Evolutionary conservation across 2,888 invertebrate species (phyloP), one percentile per base, ranked within the genome.

Genomic region (Smittia sp.): DNA sequence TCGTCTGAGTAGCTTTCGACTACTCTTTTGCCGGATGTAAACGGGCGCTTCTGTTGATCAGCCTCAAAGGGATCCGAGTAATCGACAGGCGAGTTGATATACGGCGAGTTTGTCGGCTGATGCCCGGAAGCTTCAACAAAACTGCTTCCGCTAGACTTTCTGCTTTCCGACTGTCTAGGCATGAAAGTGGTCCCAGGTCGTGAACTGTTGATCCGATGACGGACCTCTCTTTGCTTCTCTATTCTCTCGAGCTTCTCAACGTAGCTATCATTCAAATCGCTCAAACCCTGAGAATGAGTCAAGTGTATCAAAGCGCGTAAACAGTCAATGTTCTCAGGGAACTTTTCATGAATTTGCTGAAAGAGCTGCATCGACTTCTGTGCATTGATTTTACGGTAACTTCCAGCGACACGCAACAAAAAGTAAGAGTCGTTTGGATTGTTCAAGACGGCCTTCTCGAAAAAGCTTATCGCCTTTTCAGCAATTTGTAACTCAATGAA

Each of bases 291-390:
- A 79, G 81, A 79, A 62, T 81, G 81, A n/a, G 82, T 81, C 1
- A 80, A 80, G 75, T 83, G 81, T 74, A 82, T 79, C 13, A 83
- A 74, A 0, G 83, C 88, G 81, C 81, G 90, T 91, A 98, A 82
- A 88, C 98, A 98, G 79, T 96, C 96, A 0, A 93, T 87, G 81
- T 98, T 97, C 75, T 98, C 96, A 0, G 98, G 98, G 81, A 98
- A 98, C 76, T 89, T 88, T 20, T 88, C 85, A 79, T 97, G 92
- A 78, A 98, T 82, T 66, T 81, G 80, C 75, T 82, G 81, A 69
- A 82, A 82, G 77, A 83, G 78, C 65, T 79, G 79, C 74, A 83
- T 75, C 75, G 82, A 82, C 76, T 83, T 83, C 75, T 86, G 85
- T 72, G 86, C 81, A 74, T 86, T 90, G 74, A 90, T 90, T 77